Conservation (phyloP, 2,797 vertebrate species). For the Pipistrellus pipistrellus region DNA sequence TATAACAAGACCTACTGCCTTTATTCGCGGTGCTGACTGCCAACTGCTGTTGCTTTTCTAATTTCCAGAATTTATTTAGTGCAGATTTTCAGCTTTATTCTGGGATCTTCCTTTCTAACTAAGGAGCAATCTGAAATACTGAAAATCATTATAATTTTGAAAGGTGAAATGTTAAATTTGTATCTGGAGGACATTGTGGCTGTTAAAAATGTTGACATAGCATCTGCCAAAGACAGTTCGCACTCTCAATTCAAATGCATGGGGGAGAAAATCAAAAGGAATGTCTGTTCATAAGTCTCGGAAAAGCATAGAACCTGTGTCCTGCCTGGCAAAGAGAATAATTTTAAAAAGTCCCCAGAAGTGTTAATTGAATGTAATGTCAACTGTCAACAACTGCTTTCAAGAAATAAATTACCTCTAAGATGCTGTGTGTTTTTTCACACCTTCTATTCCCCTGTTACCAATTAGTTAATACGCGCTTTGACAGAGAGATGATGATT, state of each 20-base stretch:
- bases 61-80: constrained; percentile 46
- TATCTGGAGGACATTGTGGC: constrained; percentile 35
- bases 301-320: background rate
- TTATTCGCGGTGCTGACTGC: background rate
- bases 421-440: constrained; percentile 69
- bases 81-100: constrained; percentile 20
- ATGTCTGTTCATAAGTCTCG: constrained; percentile 10
- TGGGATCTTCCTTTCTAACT: background rate
- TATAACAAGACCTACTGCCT: background rate
- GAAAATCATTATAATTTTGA: constrained; percentile 75
- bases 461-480: constrained; percentile 80
- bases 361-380: constrained; percentile 74
- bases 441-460: constrained; percentile 66
- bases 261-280: background rate
- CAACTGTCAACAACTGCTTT: constrained; percentile 78
- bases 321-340: constrained; percentile 53
- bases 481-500: constrained; percentile 77
- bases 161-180: constrained; percentile 65
- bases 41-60: background rate
- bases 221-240: constrained; percentile 28
- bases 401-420: constrained; percentile 79
- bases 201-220: constrained; percentile 66
- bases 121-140: constrained; percentile 63
- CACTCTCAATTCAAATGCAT: constrained; percentile 60
- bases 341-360: constrained; percentile 71